Base-by-base conservation (phyloP, 2,797 vertebrate species). In the Astyanax mexicanus region DNA sequence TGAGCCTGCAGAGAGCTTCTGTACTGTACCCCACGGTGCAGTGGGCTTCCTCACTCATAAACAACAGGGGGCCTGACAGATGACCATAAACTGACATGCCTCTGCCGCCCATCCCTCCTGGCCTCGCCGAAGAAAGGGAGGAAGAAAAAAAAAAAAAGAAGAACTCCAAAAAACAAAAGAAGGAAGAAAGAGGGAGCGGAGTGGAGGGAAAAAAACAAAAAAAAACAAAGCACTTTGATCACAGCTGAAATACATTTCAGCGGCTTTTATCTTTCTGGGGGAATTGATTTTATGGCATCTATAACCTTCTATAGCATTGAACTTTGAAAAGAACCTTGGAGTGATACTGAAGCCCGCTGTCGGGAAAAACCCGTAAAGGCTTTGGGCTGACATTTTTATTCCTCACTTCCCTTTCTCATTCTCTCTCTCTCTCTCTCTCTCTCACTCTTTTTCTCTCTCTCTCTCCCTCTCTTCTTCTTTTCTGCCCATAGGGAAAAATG, bases 231-330 rank as follows among this genome's bases (percentile, higher is more conserved):
- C 62, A 70, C 84, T 89, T 86, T 90, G 86, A 90, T 85, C 84
- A 81, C 71, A 77, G 77, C 81, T 85, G 82, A 85, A 86, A 83
- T 84, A 82, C 79, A 87, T 90, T 88, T 87, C 77, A 77, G 74
- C 80, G 79, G 75, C 78, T 86, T 87, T 89, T 80, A 88, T 90
- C 84, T 88, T 84, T 77, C 58, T 61, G 80, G 79, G 69, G 54
- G 74, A 87, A 87, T 86, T 78, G 86, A 91, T 91, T 89, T 86
- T 81, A 86, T 88, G 83, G 84, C 86, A 86, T 89, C 81, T 58
- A 76, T 87, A 83, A 86, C 87, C 83, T 92, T 88, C 85, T 83
- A 76, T 85, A 84, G 81, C 83, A 81, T 29, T 86, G 78, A 89
- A 86, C 82, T 85, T 84, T 83, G 75, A 84, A 88, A 83, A 87